These are phyloP conservation scores for Bradynema listronoti DNA, from an alignment of 1,140 invertebrate genomes.

Conservation along the genomic window DNA sequence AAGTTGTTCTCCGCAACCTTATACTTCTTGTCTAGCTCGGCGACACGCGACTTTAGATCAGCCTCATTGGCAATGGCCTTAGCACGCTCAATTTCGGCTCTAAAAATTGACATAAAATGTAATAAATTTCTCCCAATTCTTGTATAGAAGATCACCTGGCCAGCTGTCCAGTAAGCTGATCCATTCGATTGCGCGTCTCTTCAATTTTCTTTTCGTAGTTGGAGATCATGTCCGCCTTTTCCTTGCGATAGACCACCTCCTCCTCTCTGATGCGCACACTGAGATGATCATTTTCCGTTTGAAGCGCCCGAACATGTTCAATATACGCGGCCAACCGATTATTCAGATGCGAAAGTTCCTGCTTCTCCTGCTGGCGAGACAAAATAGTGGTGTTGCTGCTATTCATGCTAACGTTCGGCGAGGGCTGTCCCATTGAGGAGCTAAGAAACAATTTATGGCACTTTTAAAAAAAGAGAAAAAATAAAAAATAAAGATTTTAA, in stretches of 20 bases:
- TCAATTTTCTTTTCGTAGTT: constrained; percentile 41
- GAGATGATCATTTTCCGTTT: constrained; percentile 36
- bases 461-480: too few species aligned
- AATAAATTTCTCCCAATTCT: background rate
- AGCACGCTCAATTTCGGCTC: constrained; percentile 30
- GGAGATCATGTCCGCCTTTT: constrained; percentile 25
- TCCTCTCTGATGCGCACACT: constrained; percentile 43
- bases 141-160: constrained; percentile 26
- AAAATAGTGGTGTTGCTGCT: constrained; percentile 3
- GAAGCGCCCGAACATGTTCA: constrained; percentile 39
- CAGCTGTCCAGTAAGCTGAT: constrained; percentile 26
- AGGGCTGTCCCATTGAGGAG: too few species aligned
- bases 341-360: constrained; percentile 37
- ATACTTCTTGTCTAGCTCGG: constrained; percentile 76
- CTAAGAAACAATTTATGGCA: too few species aligned
- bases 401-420: background rate
- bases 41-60: constrained; percentile 71
- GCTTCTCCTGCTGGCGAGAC: constrained; percentile 34
- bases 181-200: constrained; percentile 32
- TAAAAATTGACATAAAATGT: constrained; percentile 14
- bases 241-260: constrained; percentile 41
- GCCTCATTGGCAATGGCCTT: constrained; percentile 60
- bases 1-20: constrained; percentile 66
- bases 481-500: too few species aligned
- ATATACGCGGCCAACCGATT: constrained; percentile 42